Conservation (phyloP, 2,888 invertebrate genomes). For the Trissolcus brochymenae region DNA sequence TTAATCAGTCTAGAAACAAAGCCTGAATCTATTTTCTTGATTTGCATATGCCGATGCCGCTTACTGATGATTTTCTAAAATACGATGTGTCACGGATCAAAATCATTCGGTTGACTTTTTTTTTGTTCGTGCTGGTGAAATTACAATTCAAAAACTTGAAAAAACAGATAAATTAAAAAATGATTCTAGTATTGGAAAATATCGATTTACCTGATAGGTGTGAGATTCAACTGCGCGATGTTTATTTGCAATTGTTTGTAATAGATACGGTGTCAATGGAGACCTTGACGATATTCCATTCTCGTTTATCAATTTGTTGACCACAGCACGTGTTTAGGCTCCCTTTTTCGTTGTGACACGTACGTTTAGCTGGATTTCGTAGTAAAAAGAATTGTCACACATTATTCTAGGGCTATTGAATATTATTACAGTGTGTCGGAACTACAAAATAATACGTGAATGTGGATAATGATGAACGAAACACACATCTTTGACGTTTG, state of each 20-base stretch:
- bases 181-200: no score
- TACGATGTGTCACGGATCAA: no score
- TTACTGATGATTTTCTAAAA: no score
- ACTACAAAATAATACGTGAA: slow-evolving; percentile 44
- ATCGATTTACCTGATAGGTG: slow-evolving; percentile 19
- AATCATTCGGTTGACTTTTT: no score
- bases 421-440: slow-evolving; percentile 15
- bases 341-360: slow-evolving; percentile 4
- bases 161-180: no score
- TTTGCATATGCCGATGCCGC: no score
- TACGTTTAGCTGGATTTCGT: slow-evolving; percentile 1
- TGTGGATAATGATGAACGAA: slow-evolving; percentile 23
- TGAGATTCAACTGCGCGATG: slow-evolving; percentile 11
- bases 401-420: slow-evolving; percentile 14
- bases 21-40: no score
- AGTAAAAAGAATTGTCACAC: slow-evolving; percentile 18
- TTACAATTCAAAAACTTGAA: no score
- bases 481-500: slow-evolving; percentile 35
- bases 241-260: slow-evolving; percentile 44
- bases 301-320: slow-evolving; percentile 42
- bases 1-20: no score
- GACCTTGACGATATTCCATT: slow-evolving; percentile 57
- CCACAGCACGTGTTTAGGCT: slow-evolving; percentile 33
- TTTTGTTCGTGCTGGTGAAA: no score
- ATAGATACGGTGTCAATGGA: slow-evolving; percentile 48